A percentile compares a stretch with the other conserved stretches of the same genome.
Conservation (phyloP, 1,140 invertebrate genomes). For the Cheumatopsyche charites region DNA sequence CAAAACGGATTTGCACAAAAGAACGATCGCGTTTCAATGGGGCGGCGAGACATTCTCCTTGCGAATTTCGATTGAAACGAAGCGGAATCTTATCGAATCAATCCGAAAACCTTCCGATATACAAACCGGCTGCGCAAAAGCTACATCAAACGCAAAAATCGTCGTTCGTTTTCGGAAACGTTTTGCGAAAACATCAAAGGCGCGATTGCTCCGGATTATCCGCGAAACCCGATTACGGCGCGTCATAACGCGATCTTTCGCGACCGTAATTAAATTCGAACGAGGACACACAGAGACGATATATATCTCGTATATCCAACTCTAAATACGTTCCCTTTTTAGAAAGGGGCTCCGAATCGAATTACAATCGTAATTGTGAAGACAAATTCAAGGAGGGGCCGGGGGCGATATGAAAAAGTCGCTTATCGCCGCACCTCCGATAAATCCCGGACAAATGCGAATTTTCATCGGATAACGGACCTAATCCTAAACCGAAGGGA, state of each 20-base stretch:
- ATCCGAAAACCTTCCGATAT: no score
- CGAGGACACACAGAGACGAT: not conserved
- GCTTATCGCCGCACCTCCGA: constrained; percentile 22
- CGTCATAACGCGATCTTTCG: constrained; percentile 17
- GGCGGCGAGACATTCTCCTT: no score
- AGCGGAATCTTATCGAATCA: no score
- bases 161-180: no score
- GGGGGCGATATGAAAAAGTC: constrained; percentile 25
- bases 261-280: constrained; percentile 22
- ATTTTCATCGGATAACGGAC: constrained; percentile 37
- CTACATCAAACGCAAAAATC: no score
- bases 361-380: constrained; percentile 34
- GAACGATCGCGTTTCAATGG: no score
- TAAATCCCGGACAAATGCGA: constrained; percentile 25
- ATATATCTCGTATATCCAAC: not conserved
- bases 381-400: constrained; percentile 30
- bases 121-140: no score
- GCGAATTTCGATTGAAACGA: no score
- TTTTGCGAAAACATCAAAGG: no score
- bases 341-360: not conserved
- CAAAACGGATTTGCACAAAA: no score
- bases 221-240: constrained; percentile 8
- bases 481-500: constrained; percentile 39
- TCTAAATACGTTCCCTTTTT: not conserved
- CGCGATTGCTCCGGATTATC: not conserved